Evolutionary conservation across 2,113 vertebrate species (phyloP), one percentile per base, ranked within the genome.

Genomic region (Zeus faber): DNA sequence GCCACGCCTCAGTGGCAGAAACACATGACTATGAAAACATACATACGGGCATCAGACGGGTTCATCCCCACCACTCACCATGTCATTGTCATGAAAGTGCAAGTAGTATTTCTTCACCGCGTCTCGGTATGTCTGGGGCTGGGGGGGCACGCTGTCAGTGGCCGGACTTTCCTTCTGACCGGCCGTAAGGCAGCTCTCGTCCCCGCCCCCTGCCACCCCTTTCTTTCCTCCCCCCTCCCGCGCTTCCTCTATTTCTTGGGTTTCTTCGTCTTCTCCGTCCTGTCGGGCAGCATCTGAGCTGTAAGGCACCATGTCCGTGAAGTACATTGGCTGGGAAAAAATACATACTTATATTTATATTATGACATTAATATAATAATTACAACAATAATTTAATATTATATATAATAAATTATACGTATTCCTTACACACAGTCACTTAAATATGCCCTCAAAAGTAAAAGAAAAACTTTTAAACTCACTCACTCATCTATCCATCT

Each of bases 241-340:
- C 48, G 37, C 67, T 54, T 3, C 54, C 17, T 25, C 45, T 3
- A 7, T 14, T 2, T 22, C 43, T 14, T 23, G 18, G 6, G 4
- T 17, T 23, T 17, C 49, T 3, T 1, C 10, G 35, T 63, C 43
- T 2, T 46, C 63, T n/a, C 49, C 21, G 1, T 6, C 6, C n/a
- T 1, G n/a, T n/a, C n/a, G n/a, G n/a, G n/a, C n/a, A n/a, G n/a
- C 1, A 24, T 62, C 40, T 14, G 43, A 9, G 1, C 58, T 67
- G 24, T 63, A 76, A 1, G 80, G 90, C 58, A 90, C 81, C 77
- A 94, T 54, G 33, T 93, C 89, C 0, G 92, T 90, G 67, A 91
- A 83, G 85, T 91, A 95, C 61, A 97, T 46, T 0, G 94, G 93
- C 95, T 97, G 84, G 24, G 67, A 65, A 53, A n/a, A n/a, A n/a